Conservation (phyloP, 1,140 invertebrate species). For the Teleogryllus occipitalis region DNA sequence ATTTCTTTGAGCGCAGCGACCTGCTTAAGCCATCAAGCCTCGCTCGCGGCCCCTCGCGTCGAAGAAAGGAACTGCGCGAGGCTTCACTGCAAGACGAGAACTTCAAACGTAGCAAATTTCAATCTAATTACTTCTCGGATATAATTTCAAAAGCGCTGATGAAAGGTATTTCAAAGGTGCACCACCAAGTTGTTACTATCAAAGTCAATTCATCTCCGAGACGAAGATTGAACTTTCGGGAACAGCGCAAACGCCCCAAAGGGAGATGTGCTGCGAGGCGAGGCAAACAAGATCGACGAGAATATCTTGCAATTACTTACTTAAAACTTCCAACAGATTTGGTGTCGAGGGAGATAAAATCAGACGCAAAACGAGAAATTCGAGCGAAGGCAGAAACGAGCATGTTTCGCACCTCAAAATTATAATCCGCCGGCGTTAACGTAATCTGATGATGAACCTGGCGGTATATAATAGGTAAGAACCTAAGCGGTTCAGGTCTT, state of each 20-base stretch:
- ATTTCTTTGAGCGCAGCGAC: not conserved
- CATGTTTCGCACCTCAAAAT: not conserved
- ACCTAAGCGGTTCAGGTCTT: no score
- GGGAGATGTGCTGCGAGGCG: not conserved
- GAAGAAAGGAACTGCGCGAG: not conserved
- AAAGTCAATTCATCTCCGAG: not conserved
- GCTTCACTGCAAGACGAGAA: not conserved
- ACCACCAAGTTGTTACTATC: conserved; percentile 4
- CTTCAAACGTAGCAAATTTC: conserved; percentile 4
- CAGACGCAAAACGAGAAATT: not conserved
- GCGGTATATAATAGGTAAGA: no score
- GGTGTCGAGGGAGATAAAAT: not conserved
- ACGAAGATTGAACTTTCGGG: conserved; percentile 1
- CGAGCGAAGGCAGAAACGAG: not conserved
- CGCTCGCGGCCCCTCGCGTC: not conserved
- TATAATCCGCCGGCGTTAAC: no score
- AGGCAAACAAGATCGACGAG: not conserved
- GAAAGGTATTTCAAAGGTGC: conserved; percentile 4
- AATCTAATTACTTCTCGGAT: conserved; percentile 5
- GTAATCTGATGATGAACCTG: no score
- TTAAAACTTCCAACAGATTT: not conserved
- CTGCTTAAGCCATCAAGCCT: not conserved
- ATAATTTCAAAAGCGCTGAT: conserved; percentile 5
- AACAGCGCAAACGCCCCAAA: not conserved
- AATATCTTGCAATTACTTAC: not conserved